phyloP scores from a whole-genome alignment of 2,888 invertebrate species.

The Pseudoips prasinana region DNA sequence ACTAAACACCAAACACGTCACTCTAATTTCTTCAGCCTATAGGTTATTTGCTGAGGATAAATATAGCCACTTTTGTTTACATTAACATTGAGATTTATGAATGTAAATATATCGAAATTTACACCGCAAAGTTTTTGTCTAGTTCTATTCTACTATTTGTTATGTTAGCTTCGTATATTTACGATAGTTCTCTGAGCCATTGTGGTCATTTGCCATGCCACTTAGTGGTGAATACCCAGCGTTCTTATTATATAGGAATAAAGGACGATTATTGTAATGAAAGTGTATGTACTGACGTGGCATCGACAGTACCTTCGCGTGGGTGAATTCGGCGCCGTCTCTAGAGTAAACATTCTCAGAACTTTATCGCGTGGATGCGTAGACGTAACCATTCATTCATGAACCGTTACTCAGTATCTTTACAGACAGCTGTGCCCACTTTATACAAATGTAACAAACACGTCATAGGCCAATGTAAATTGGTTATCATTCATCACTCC shows the following conservation, averaged over 20 bases:
- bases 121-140: not conserved
- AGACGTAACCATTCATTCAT: constrained; percentile 63
- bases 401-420: constrained; percentile 47
- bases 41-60: constrained; percentile 21
- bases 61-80: constrained; percentile 20
- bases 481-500: constrained; percentile 47
- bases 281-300: constrained; percentile 26
- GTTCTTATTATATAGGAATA: too few relatives aligned
- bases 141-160: too few relatives aligned
- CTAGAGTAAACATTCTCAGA: constrained; percentile 70
- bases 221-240: too few relatives aligned
- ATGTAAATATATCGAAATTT: constrained; percentile 9
- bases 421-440: constrained; percentile 29
- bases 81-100: constrained; percentile 13
- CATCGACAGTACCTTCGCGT: constrained; percentile 26
- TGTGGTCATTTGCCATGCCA: too few relatives aligned
- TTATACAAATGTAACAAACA: constrained; percentile 28
- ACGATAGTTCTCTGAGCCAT: constrained; percentile 37
- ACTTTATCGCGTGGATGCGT: constrained; percentile 56
- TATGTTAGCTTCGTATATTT: too few relatives aligned
- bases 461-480: constrained; percentile 35
- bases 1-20: constrained; percentile 17
- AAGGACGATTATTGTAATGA: too few relatives aligned
- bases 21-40: constrained; percentile 13
- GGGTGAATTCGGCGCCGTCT: constrained; percentile 60